phyloP scores from a whole-genome alignment of 1,140 invertebrate genomes.

The Campoletis sonorensis region DNA sequence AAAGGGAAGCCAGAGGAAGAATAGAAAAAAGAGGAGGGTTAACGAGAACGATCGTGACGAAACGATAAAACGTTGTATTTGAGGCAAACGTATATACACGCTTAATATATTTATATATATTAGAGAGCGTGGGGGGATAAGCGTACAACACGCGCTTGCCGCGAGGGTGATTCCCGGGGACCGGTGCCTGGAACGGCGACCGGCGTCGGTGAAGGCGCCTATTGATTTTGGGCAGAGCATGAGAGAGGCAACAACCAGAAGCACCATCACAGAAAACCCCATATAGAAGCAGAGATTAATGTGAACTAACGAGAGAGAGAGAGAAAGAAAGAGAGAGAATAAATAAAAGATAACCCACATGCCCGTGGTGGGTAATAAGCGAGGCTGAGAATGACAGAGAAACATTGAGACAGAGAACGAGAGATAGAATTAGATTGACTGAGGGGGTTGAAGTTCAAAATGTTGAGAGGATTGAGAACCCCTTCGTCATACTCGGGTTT shows the following conservation, averaged over 20 bases:
- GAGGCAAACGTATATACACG: background rate
- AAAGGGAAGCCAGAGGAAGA: too few relatives aligned
- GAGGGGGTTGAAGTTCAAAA: conserved; percentile 25
- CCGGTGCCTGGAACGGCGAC: conserved; percentile 43
- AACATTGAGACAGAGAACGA: conserved; percentile 2
- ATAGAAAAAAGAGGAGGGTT: too few relatives aligned
- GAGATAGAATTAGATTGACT: background rate
- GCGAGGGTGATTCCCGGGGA: conserved; percentile 38
- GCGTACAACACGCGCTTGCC: conserved; percentile 2
- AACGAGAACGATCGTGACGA: conserved; percentile 31
- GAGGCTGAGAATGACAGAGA: conserved; percentile 1
- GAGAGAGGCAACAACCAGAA: conserved; percentile 26
- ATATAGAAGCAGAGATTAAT: conserved; percentile 20
- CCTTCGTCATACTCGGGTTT: conserved; percentile 18
- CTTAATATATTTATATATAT: too few relatives aligned
- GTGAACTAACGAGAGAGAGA: conserved; percentile 34
- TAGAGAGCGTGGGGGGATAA: background rate
- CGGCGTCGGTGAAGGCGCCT: conserved; percentile 42
- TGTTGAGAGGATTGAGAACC: conserved; percentile 42
- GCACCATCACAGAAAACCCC: conserved; percentile 26
- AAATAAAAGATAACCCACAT: background rate
- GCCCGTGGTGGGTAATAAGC: background rate
- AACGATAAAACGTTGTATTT: conserved; percentile 44
- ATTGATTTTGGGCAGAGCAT: conserved; percentile 43
- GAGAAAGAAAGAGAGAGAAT: conserved; percentile 5